Base-by-base conservation (phyloP, 2,113 vertebrate species). In the Mormoops blainvillei region DNA sequence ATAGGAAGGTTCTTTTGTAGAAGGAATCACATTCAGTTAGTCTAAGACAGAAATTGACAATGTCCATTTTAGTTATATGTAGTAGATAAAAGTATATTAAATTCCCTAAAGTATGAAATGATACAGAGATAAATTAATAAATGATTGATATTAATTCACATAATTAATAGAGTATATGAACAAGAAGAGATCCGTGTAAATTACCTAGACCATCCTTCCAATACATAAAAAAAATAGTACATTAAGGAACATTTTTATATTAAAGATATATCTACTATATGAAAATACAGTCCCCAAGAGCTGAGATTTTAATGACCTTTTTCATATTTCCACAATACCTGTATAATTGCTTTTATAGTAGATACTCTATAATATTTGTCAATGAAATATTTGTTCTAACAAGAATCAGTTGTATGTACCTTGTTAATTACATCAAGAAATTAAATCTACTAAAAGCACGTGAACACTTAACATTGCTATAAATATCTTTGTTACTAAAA, bases 361-460 rank as follows among this genome's bases (percentile, higher is more conserved):
- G 50, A 82, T 87, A 86, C 7, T 74, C 33, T 89, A 26, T 78
- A 56, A 67, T 50, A 73, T 67, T 73, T 91, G 12, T 73, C 54
- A 89, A 67, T 71, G 81, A 74, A 81, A 73, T 81, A 77, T 87
- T 71, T 89, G 15, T 89, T 71, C n/a, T 65, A 54, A 36, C 56
- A 61, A 88, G 81, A 97, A 88, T 91, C 31, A 26, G 33, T 76
- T 95, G 7, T 24, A 67, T 82, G 67, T 38, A 68, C 2, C 52
- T 94, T 94, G 14, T 90, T 84, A 82, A 73, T 85, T 91, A 89
- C 45, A 56, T 54, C 22, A 73, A 95, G 20, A 96, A 96, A 87
- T 96, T 83, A 83, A 94, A 86, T 88, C 24, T 95, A 58, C 52
- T 74, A 67, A 95, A 80, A 54, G 15, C 50, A 41, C 43, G 54